Evolutionary conservation across 2,888 invertebrate genomes (phyloP).

Genomic region (Tenodera sinensis): DNA sequence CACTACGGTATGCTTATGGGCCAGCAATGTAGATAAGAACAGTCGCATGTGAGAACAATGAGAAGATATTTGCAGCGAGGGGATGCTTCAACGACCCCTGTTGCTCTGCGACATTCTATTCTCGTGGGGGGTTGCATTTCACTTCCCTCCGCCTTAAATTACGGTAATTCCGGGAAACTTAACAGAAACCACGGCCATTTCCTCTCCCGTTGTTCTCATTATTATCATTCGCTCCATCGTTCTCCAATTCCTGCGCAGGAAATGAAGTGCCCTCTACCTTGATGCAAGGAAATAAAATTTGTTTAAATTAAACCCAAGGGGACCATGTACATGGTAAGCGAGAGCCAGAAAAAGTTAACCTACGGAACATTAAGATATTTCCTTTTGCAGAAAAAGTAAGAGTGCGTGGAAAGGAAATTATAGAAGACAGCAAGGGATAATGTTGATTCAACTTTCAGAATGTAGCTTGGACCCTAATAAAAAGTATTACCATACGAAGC

Average conservation of each 20-base stretch:
- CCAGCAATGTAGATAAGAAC: neutral
- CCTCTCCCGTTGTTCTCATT: neutral
- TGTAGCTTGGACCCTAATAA: neutral
- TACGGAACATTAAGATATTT: neutral
- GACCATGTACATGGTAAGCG: neutral
- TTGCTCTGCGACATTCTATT: neutral
- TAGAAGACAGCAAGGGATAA: neutral
- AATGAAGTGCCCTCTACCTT: neutral
- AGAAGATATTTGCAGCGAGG: neutral
- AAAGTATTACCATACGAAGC: no score
- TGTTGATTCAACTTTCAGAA: neutral
- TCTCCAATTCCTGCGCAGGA: neutral
- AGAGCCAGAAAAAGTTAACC: neutral
- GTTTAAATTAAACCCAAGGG: neutral
- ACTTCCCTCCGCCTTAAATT: neutral
- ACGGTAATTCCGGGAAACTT: neutral
- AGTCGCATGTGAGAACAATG: neutral
- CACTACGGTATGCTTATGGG: neutral
- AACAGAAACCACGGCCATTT: neutral
- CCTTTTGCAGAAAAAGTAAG: neutral
- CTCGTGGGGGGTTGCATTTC: neutral
- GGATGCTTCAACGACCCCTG: neutral
- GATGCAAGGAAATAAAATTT: neutral
- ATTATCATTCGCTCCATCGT: neutral
- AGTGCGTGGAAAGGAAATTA: no score